Base-by-base conservation (phyloP, 2,797 vertebrate genomes). In the Podarcis siculus region DNA sequence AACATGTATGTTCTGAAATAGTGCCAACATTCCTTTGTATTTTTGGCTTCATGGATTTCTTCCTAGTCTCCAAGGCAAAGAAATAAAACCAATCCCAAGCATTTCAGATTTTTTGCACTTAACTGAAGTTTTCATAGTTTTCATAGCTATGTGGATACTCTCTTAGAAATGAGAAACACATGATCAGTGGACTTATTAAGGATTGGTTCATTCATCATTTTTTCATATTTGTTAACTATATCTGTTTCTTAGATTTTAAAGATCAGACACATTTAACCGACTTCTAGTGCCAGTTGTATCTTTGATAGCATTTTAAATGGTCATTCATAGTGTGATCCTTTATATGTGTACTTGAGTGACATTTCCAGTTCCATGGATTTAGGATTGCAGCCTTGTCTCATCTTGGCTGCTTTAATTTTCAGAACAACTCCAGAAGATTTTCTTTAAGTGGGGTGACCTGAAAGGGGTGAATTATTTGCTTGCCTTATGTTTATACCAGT, bases 1-100 rank as follows among this genome's bases (percentile, higher is more conserved):
- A 55, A n/a, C 79, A 67, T 77, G 35, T 92, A 91, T 32, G n/a
- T 92, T 89, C 61, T 91, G 86, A 93, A 72, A 82, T 79, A 91
- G 58, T 90, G 55, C 85, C 81, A 88, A 88, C 85, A 66, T 91
- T 86, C 55, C 86, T 0, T 0, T 90, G 73, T 90, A 73, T 93
- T 92, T 75, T 84, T 0, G 71, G 89, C 1, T 4, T 35, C n/a
- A 10, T 78, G 37, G 8, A 79, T 58, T 86, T 76, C 3, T 37
- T 90, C 23, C 82, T 35, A 39, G 90, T 75, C 79, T 90, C 87
- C 88, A 81, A 89, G 92, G 5, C 79, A 77, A 58, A 79, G 58
- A 72, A 35, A 90, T 37, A 81, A 55, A 79, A 2, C 9, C 4
- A 10, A 85, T 79, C 75, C 89, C 80, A 91, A 87, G 30, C 0